phyloP scores from a whole-genome alignment of 1,140 invertebrate species.

The Temnothorax longispinosus region DNA sequence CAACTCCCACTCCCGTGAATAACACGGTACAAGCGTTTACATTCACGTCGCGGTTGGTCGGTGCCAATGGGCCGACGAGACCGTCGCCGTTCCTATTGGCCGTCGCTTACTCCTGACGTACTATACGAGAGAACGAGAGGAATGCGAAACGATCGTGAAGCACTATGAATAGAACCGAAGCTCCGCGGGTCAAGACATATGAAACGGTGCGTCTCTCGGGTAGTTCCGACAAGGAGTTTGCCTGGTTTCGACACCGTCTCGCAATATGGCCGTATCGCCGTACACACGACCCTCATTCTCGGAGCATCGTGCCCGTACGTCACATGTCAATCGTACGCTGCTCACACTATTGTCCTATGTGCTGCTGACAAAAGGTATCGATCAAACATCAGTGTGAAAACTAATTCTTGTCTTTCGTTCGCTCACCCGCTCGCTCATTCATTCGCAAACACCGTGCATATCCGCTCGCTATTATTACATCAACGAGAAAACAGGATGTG shows the following conservation, averaged over 20 bases:
- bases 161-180: conserved; percentile 52
- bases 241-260: conserved; percentile 12
- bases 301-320: conserved; percentile 28
- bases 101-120: conserved; percentile 45
- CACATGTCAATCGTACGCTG: conserved; percentile 26
- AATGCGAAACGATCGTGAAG: conserved; percentile 27
- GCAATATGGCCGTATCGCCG: conserved; percentile 69
- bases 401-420: background rate
- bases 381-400: conserved; percentile 26
- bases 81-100: conserved; percentile 44
- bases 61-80: background rate
- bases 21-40: conserved; percentile 22
- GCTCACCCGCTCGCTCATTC: background rate
- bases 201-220: conserved; percentile 15
- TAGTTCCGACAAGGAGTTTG: conserved; percentile 72
- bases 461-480: conserved; percentile 13
- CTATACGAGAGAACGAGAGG: conserved; percentile 30
- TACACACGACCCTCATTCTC: conserved; percentile 54
- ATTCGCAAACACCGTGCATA: background rate
- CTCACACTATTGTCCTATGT: conserved; percentile 49
- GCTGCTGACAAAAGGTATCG: conserved; percentile 69
- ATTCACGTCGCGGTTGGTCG: conserved; percentile 58
- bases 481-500: conserved; percentile 66
- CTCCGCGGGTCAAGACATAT: conserved; percentile 62
- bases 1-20: conserved; percentile 59